Evolutionary conservation across 2,797 vertebrate genomes (phyloP), one percentile per base, ranked within the genome.

Genomic region (Chloroceryle inda): DNA sequence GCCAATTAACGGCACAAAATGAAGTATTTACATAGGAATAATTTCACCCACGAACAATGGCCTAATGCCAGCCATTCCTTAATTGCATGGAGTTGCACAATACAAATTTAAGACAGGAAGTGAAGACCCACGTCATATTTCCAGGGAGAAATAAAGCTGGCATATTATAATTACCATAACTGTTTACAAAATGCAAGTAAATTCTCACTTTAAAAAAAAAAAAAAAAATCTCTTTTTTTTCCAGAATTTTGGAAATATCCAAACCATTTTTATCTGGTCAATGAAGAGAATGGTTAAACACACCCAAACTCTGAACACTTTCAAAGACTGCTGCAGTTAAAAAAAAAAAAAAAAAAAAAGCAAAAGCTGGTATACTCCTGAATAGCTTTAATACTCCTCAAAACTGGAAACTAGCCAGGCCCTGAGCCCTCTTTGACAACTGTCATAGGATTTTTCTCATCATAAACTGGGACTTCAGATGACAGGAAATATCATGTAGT

Each of bases 1-100:
- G 94, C 96, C 94, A 97, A 97, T 97, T 96, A 97, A 94, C 88
- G 5, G 88, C 53, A 92, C 52, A 92, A 96, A 96, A 89, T 61
- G 40, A 92, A 92, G 96, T 92, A 96, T 94, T 96, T 97, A 95
- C 95, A 94, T 61, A 93, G 94, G 95, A 97, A 91, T 95, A 94
- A 90, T 84, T 96, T 96, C 95, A 94, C 95, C 95, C 96, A 95
- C 68, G 84, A 95, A 85, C 93, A 87, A 61, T 95, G 96, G 96
- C 96, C 78, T 55, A 86, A 76, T 0, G 96, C 96, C 96, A 97
- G 91, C 83, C 77, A 29, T 78, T 83, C 83, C 69, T 94, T 97
- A 96, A 96, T 93, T 96, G 94, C 94, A 91, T 22, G 22, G 71
- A 96, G 87, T 90, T 94, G 87, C 63, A 96, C 93, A 95, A 96